Evolutionary conservation across 2,797 vertebrate species (phyloP).

Genomic region (Eurystomus glaucurus): DNA sequence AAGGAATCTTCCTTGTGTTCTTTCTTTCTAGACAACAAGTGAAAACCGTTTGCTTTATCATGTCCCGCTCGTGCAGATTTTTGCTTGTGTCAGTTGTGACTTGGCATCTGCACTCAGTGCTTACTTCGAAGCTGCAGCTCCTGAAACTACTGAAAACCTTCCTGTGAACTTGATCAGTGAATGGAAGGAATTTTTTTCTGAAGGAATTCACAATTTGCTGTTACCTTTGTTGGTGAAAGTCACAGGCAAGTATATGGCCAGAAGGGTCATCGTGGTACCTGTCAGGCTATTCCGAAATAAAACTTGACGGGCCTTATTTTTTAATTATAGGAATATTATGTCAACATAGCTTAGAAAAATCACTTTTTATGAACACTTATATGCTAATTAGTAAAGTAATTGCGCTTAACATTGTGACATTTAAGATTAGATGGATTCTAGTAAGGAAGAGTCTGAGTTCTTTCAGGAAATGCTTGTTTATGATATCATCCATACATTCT

Average conservation of each 20-base stretch:
- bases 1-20: neutral
- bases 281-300: neutral
- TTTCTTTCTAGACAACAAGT: constrained; percentile 84
- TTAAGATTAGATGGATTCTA: neutral
- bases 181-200: constrained; percentile 95
- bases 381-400: neutral
- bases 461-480: neutral
- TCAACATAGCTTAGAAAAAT: neutral
- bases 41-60: constrained; percentile 87
- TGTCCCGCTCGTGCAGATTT: constrained; percentile 91
- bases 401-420: neutral
- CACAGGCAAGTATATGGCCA: constrained; percentile 85
- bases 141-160: constrained; percentile 81
- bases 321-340: neutral
- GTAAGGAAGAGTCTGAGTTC: neutral
- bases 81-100: constrained; percentile 90
- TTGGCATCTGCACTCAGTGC: constrained; percentile 87
- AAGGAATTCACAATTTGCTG: constrained; percentile 92
- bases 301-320: neutral
- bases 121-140: constrained; percentile 87
- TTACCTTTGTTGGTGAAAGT: constrained; percentile 91
- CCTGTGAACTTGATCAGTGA: constrained; percentile 89
- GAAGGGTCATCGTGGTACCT: neutral
- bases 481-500: neutral
- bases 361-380: neutral